These are phyloP conservation scores for Eunapius fragilis DNA, from an alignment of 37 sponge, comb jelly and placozoan genomes.

Conservation along the genomic window DNA sequence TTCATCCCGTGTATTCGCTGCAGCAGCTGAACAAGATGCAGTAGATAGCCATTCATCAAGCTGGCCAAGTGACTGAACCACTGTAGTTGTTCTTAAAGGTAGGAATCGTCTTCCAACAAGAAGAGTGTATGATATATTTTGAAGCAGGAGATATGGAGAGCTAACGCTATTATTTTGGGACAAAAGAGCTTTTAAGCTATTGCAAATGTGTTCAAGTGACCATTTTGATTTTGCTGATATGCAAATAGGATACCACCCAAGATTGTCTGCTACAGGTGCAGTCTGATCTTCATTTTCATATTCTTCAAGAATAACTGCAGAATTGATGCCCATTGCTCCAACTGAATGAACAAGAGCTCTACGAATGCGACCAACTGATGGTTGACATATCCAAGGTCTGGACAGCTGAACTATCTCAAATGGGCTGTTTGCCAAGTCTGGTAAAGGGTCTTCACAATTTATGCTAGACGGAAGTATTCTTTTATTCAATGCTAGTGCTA, in stretches of 20 bases:
- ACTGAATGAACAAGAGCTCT: slow-evolving; percentile 19
- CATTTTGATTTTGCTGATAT: slow-evolving; percentile 4
- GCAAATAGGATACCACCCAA: slow-evolving; percentile 8
- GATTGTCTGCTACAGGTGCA: not conserved
- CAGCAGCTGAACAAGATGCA: too few species aligned
- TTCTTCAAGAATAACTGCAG: slow-evolving; percentile 8
- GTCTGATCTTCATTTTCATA: not conserved
- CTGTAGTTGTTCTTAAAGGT: not conserved
- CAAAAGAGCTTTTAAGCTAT: not conserved
- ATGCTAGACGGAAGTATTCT: not conserved
- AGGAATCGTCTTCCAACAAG: not conserved
- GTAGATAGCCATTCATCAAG: too few species aligned
- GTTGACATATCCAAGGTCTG: not conserved
- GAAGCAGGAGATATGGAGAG: not conserved
- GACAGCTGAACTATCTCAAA: not conserved
- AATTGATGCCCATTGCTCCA: slow-evolving; percentile 9
- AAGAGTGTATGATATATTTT: not conserved
- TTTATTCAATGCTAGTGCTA: slow-evolving; percentile 6
- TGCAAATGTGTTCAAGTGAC: not conserved
- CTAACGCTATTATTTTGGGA: not conserved
- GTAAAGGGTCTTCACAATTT: slow-evolving; percentile 5
- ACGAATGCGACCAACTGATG: not conserved
- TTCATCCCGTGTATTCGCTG: too few species aligned
- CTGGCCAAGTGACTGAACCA: too few species aligned
- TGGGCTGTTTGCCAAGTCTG: not conserved